Evolutionary conservation across 2,888 invertebrate genomes (phyloP).

Genomic region (Protonemura montana): DNA sequence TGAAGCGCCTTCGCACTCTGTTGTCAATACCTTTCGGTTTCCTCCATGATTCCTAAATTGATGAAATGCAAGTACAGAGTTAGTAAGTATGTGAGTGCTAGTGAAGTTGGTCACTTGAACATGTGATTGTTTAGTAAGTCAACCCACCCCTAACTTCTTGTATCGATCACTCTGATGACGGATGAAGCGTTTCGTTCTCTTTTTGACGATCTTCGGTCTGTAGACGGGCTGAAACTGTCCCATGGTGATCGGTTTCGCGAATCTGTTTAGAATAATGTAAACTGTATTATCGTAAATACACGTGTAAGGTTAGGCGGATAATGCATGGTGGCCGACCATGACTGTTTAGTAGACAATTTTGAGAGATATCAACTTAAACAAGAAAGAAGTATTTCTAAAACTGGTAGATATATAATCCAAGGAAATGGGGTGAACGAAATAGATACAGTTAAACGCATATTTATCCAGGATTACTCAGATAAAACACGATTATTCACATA

Average conservation of each 20-base stretch:
- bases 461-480: slow-evolving; percentile 21
- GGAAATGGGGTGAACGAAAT: neutral
- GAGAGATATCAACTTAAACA: neutral
- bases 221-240: slow-evolving; percentile 73
- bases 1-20: slow-evolving; percentile 97
- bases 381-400: too few relatives aligned
- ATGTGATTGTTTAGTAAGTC: neutral
- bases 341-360: neutral
- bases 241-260: slow-evolving; percentile 18
- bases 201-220: slow-evolving; percentile 92
- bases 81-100: neutral
- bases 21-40: slow-evolving; percentile 99
- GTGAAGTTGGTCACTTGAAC: too few relatives aligned
- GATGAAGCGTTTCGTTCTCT: slow-evolving; percentile 97
- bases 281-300: neutral
- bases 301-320: neutral
- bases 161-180: slow-evolving; percentile 99
- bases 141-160: slow-evolving; percentile 86
- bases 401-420: too few relatives aligned
- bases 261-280: neutral
- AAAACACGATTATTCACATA: slow-evolving; percentile 17
- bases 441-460: neutral
- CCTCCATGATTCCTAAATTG: slow-evolving; percentile 90
- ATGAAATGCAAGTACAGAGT: slow-evolving; percentile 42
- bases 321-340: neutral